Base-by-base conservation (phyloP, 2,113 vertebrate genomes). In the Polypterus bichir region DNA sequence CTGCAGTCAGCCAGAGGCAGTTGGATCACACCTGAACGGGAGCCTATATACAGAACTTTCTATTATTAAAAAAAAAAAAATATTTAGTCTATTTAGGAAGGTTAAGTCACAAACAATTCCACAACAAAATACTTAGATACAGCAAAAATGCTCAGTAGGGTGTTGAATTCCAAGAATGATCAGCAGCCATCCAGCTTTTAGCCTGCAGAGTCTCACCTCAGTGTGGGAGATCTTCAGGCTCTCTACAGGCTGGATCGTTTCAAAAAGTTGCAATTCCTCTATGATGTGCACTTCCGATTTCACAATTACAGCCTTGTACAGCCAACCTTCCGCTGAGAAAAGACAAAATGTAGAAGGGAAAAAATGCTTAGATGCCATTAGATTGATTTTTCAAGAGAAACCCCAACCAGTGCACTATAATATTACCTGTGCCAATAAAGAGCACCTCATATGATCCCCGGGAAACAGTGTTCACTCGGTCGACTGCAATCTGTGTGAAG, bases 211-310 rank as follows among this genome's bases (percentile, higher is more conserved):
- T 2, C 49, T 57, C 83, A 97, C 94, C 91, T 92, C 93, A 65
- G 73, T 80, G 59, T 74, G 82, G 0, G 93, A 93, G 70, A 98
- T 82, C 45, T 87, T 91, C 64, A 98, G 77, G 74, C 89, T 98
- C 76, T 92, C 88, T 71, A 97, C 83, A 0, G 95, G 89, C 76
- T 94, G 87, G 0, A 77, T 68, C 0, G 78, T 78, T 64, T 93
- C 83, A 9, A 98, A 97, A 70, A 98, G 84, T 80, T 97, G 93
- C 75, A 97, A 83, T 78, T 97, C 96, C 74, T 98, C 96, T 0
- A 97, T 90, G 66, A 97, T 81, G 8, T 98, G 92, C 7, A 88
- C 78, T 4, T 75, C 81, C 0, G 83, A n/a, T 1, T 86, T 88
- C 70, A 92, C 48, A 66, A 85, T 82, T 66, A 95, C 83, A 0